Evolutionary conservation across 2,888 invertebrate species (phyloP), one percentile per base, ranked within the genome.

Genomic region (Conus canariensis): DNA sequence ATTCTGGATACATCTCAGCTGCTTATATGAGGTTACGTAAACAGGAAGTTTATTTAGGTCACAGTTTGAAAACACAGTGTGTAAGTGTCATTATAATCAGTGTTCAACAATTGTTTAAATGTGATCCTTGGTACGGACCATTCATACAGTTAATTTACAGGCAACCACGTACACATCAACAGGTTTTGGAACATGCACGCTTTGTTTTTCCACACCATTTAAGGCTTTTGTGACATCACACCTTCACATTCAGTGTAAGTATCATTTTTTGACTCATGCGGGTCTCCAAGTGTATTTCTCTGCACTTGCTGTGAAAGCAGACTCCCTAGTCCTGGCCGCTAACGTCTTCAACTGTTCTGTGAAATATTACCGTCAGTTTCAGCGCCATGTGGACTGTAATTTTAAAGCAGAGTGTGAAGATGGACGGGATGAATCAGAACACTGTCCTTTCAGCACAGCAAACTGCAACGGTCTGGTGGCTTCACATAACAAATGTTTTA

Each of bases 361-460:
- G 30, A 3, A 30, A 5, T 8, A 77, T 16, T 77, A 77, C 16
- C 30, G 25, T 30, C 10, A 8, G 0, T 77, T 77, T 77, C 77
- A 77, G 16, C 30, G 30, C 10, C 77, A 77, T 10, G 10, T 77
- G 77, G 12, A 77, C 30, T 77, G 77, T 77, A 77, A 77, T 16
- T 30, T 77, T 5, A 77, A 77, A 16, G 8, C 77, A 77, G 25
- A 77, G 77, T 77, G 77, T 30, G 77, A 30, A 77, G 77, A 77
- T 77, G 77, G 77, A 77, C 77, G 16, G 30, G 77, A 77, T 30
- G 77, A 77, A 77, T 30, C 77, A 77, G 77, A 77, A 7, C 77
- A 77, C 25, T 77, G 77, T 77, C 77, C 77, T 8, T 77, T 30
- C 77, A 77, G 77, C 77, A 77, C 25, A 30, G 9, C 45, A 30